phyloP scores from a whole-genome alignment of 1,140 invertebrate species.

The Megathymus violae region DNA sequence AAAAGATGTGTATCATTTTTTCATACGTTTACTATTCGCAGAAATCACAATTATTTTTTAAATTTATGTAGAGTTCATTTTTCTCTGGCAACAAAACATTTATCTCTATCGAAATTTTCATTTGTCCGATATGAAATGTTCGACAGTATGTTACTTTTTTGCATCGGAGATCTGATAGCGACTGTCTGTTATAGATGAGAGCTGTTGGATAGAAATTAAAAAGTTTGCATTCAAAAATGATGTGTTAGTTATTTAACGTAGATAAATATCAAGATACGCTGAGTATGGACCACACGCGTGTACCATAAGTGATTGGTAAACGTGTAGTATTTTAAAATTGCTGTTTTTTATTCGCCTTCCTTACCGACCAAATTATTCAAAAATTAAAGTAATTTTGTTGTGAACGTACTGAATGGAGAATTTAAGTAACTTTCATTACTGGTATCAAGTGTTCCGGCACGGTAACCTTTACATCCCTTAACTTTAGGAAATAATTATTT shows the following conservation, averaged over 20 bases:
- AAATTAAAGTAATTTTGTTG: constrained; percentile 33
- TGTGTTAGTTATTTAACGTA: constrained; percentile 27
- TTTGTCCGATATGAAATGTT: constrained; percentile 10
- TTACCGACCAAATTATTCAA: constrained; percentile 24
- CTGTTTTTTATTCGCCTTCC: constrained; percentile 17
- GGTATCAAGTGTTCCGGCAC: constrained; percentile 27
- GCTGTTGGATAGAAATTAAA: constrained; percentile 32
- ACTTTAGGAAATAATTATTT: constrained; percentile 21
- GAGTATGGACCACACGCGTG: constrained; percentile 9
- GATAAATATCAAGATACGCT: constrained; percentile 29
- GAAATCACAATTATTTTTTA: constrained; percentile 11
- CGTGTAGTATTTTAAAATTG: constrained; percentile 25
- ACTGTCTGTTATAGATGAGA: constrained; percentile 40
- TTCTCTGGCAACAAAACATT: constrained; percentile 16
- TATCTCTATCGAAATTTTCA: constrained; percentile 20
- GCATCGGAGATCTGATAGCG: constrained; percentile 39
- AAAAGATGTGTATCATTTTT: too few species aligned
- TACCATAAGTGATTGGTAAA: constrained; percentile 7
- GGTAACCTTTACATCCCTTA: constrained; percentile 32
- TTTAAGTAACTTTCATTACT: constrained; percentile 28
- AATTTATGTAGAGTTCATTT: background rate
- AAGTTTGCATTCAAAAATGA: constrained; percentile 28
- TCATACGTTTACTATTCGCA: too few species aligned
- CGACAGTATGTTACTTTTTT: constrained; percentile 1
- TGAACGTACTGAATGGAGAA: constrained; percentile 21